Conservation (phyloP, 2,888 invertebrate genomes). For the Zelleria hepariella region DNA sequence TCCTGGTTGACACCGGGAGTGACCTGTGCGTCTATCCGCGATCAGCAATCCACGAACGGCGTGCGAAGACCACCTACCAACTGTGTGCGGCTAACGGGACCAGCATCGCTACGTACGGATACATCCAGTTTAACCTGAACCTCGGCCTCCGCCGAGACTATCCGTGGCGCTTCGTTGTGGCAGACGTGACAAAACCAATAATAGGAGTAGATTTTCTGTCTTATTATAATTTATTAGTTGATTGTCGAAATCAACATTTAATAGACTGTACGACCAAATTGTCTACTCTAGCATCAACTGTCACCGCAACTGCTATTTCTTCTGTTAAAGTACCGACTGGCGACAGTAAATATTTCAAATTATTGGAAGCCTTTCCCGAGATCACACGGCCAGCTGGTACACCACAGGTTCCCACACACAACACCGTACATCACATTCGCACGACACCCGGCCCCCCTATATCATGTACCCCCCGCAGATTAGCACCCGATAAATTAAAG, state of each 20-base stretch:
- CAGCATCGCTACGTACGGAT: not conserved
- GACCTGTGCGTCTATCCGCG: constrained; percentile 7
- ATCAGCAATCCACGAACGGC: not conserved
- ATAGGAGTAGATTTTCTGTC: not conserved
- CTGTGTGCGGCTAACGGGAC: not conserved
- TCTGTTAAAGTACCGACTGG: constrained; percentile 15
- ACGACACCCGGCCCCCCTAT: constrained; percentile 16
- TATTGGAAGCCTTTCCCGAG: constrained; percentile 10
- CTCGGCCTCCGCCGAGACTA: not conserved
- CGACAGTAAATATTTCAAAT: constrained; percentile 12
- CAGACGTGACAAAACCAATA: not conserved
- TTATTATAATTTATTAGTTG: not conserved
- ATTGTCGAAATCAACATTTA: not conserved
- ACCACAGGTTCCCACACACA: not conserved
- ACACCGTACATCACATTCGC: constrained; percentile 7
- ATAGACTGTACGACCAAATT: not conserved
- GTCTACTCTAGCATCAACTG: not conserved
- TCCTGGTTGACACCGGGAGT: constrained; percentile 12
- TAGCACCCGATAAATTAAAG: constrained; percentile 23
- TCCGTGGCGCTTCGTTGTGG: constrained; percentile 26
- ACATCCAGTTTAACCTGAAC: not conserved
- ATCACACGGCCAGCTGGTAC: constrained; percentile 4
- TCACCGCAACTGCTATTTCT: constrained; percentile 1
- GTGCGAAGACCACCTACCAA: not conserved
- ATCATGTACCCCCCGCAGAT: constrained; percentile 18